phyloP scores from a whole-genome alignment of 2,113 vertebrate species.

The Tragelaphus buxtoni region DNA sequence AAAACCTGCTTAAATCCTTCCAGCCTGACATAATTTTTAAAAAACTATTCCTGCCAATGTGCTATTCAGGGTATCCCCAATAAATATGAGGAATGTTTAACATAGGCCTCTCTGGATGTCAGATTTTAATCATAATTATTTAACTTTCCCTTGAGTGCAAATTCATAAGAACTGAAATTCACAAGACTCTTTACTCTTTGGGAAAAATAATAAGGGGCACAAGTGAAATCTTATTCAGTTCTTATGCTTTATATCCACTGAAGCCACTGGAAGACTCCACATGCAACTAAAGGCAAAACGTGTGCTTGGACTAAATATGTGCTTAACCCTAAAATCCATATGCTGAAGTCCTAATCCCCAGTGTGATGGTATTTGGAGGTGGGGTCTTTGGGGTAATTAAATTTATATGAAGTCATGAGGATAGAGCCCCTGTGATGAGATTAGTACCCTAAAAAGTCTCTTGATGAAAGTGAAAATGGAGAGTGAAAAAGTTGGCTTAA shows the following conservation, averaged over 20 bases:
- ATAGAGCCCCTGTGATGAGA: background rate
- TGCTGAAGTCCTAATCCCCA: background rate
- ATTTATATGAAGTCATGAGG: background rate
- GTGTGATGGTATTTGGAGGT: background rate
- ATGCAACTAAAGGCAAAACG: background rate
- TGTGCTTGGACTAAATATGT: background rate
- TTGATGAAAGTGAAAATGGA: too few relatives aligned
- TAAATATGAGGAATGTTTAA: conserved; percentile 7
- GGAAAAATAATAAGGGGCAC: background rate
- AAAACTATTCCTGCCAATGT: background rate
- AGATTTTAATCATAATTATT: background rate
- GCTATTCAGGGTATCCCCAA: background rate
- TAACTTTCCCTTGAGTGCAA: conserved; percentile 4
- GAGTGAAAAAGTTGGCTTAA: too few relatives aligned
- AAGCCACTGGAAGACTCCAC: background rate
- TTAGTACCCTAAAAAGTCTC: background rate
- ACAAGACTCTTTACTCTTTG: background rate
- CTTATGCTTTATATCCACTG: background rate
- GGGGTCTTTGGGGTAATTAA: background rate
- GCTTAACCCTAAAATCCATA: background rate
- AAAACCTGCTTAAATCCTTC: conserved; percentile 60
- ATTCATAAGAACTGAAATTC: background rate
- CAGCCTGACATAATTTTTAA: conserved; percentile 28
- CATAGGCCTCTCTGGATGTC: background rate
- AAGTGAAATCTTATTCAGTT: background rate